These are phyloP conservation scores for Drosophila paramelanica DNA, from an alignment of 2,888 invertebrate species.

Conservation along the genomic window DNA sequence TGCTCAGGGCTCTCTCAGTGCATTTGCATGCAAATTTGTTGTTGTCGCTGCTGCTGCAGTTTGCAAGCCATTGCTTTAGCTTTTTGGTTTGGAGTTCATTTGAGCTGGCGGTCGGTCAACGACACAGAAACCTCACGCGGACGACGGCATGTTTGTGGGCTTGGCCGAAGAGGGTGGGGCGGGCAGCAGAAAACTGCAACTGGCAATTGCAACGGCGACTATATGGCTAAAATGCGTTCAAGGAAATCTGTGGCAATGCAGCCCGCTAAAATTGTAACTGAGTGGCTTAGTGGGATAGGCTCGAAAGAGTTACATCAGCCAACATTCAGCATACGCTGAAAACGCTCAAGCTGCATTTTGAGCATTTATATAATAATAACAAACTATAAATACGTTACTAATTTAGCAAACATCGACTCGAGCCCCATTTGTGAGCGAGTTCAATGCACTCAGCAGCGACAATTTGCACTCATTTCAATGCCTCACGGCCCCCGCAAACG, in stretches of 20 bases:
- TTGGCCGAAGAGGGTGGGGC: conserved; percentile 43
- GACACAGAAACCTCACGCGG: conserved; percentile 81
- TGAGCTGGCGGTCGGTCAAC: conserved; percentile 83
- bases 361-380: conserved; percentile 49
- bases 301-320: conserved; percentile 35
- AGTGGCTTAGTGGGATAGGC: conserved; percentile 45
- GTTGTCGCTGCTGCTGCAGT: conserved; percentile 50
- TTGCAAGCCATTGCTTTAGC: conserved; percentile 55
- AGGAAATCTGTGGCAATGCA: conserved; percentile 78
- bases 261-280: conserved; percentile 19
- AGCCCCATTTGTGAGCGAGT: conserved; percentile 43
- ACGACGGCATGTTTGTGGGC: conserved; percentile 63
- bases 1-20: conserved; percentile 45
- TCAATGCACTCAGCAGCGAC: conserved; percentile 69
- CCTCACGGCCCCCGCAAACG: conserved; percentile 48
- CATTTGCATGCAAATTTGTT: conserved; percentile 72
- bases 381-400: conserved; percentile 34
- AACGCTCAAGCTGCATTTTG: conserved; percentile 4
- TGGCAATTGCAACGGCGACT: conserved; percentile 29
- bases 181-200: conserved; percentile 5
- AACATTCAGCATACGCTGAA: conserved; percentile 3
- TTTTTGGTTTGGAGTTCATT: conserved; percentile 76
- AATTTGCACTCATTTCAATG: conserved; percentile 77
- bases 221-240: conserved; percentile 72
- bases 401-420: conserved; percentile 25